phyloP scores from a whole-genome alignment of 37 sponge, comb jelly and placozoan genomes.

The Beroe ovata region DNA sequence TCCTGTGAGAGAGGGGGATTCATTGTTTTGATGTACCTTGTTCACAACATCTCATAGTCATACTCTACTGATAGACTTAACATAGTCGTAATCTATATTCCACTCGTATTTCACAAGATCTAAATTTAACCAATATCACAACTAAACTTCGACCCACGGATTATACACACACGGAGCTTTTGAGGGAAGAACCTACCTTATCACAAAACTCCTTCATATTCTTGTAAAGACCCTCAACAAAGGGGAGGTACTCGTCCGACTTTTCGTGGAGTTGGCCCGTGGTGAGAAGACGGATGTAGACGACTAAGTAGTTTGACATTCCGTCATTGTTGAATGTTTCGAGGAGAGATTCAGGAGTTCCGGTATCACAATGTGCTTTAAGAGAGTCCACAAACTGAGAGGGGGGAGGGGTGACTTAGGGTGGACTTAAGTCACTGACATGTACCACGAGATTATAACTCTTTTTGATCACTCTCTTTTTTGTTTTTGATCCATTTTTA shows the following conservation, averaged over 20 bases:
- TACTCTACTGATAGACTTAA: no score
- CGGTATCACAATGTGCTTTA: slow-evolving; percentile 26
- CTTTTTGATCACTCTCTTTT: no score
- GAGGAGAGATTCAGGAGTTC: slow-evolving; percentile 2
- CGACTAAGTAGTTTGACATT: slow-evolving; percentile 87
- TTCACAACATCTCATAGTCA: no score
- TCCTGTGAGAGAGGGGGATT: slow-evolving; percentile 73
- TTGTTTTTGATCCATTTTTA: no score
- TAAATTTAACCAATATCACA: no score
- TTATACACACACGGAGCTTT: no score
- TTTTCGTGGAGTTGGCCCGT: slow-evolving; percentile 86
- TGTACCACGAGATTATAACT: no score
- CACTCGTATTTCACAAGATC: no score
- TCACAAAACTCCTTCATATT: slow-evolving; percentile 84
- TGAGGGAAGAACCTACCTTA: slow-evolving; percentile 73
- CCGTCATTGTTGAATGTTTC: slow-evolving; percentile 81
- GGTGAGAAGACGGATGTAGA: slow-evolving; percentile 84
- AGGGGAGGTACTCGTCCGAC: slow-evolving; percentile 84
- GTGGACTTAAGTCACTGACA: no score
- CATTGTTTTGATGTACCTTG: no score
- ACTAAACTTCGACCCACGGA: no score
- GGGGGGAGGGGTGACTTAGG: neutral
- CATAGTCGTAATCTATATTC: neutral
- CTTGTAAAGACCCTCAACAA: slow-evolving; percentile 75
- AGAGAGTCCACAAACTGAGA: slow-evolving; percentile 50